Evolutionary conservation across 1,140 invertebrate species (phyloP).

Genomic region (Platorchestia sp.): DNA sequence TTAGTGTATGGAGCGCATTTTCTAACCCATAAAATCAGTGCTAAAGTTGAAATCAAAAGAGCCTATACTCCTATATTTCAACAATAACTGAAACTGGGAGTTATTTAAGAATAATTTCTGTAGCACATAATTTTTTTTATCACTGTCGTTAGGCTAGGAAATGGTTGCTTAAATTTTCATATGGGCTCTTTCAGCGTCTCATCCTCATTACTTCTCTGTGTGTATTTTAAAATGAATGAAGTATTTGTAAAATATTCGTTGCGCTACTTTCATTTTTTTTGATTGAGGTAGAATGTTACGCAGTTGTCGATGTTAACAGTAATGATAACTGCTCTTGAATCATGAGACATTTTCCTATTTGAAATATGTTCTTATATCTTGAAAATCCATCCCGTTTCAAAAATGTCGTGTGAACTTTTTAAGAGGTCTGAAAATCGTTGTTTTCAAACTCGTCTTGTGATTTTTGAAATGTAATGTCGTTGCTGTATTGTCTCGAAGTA

Average conservation of each 20-base stretch:
- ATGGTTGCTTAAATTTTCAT: background rate
- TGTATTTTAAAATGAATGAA: background rate
- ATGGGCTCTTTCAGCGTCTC: background rate
- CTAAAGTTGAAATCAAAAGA: background rate
- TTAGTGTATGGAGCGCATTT: no score
- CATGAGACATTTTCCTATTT: background rate
- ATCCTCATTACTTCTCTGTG: background rate
- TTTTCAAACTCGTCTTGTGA: background rate
- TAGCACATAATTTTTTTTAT: background rate
- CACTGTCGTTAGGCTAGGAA: background rate
- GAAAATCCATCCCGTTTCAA: background rate
- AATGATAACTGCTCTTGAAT: background rate
- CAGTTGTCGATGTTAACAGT: background rate
- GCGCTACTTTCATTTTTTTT: background rate
- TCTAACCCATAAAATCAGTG: no score
- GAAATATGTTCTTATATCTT: background rate
- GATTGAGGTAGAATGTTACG: no score
- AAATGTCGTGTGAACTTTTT: background rate
- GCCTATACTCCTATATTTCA: background rate
- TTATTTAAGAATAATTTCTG: background rate
- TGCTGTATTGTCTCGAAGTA: no score
- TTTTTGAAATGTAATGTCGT: background rate
- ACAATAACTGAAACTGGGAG: background rate
- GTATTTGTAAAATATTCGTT: background rate
- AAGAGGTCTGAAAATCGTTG: background rate